Evolutionary conservation across 2,113 vertebrate genomes (phyloP), one percentile per base, ranked within the genome.

Genomic region (Sebastes schlegelii): DNA sequence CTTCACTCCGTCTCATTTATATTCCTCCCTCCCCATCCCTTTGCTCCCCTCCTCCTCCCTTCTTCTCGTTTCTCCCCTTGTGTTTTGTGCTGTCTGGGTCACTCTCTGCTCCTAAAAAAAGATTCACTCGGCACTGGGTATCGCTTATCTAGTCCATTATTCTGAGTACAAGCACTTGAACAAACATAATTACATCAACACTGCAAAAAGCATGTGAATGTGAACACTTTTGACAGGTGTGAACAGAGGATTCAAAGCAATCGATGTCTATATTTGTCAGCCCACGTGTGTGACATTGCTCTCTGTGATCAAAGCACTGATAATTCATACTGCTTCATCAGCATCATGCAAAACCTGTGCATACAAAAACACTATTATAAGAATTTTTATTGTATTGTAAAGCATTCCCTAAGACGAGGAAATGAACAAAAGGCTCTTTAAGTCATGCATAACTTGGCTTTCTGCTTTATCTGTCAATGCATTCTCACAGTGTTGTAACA

Each of bases 1-100:
- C 94, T 93, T 89, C 83, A 79, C 92, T 91, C 85, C 79, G 64
- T 84, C 92, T 94, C 91, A 92, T 93, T 91, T 91, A 89, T 90
- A 92, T 93, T 89, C 92, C 90, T 61, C 90, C 87, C 82, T 82
- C 83, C 87, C 82, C 19, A 19, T 60, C 75, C 21, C 23, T 54
- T 73, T 77, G 51, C 77, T 61, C 61, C 14, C 65, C n/a, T 23
- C 49, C 48, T 70, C 66, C 17, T 23, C 55, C 66, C 63, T 64
- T 72, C 48, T 61, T 73, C 51, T 82, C 75, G 17, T 79, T 88
- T 76, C 86, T 88, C 78, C 83, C 45, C 79, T 61, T 58, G 66
- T 79, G 83, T 87, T 91, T 90, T 74, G 67, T 12, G 16, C 67
- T 84, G 91, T 91, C 92, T 93, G 91, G 91, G 89, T 94, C 92